Evolutionary conservation across 1,140 invertebrate genomes (phyloP).

Genomic region (Drosophila lowei): DNA sequence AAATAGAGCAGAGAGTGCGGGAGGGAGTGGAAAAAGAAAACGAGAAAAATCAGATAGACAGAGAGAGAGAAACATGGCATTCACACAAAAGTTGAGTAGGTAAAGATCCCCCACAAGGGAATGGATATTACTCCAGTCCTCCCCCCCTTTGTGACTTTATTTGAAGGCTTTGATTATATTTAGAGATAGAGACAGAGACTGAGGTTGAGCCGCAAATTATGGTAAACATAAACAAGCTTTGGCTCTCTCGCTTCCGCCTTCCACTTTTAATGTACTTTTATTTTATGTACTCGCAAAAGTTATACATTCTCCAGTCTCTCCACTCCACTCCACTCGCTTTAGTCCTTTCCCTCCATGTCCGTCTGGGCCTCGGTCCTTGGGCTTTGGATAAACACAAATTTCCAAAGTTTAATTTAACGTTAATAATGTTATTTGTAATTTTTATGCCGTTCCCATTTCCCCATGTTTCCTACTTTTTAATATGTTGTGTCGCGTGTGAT

Average conservation of each 20-base stretch:
- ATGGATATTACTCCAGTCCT: slow-evolving; percentile 1
- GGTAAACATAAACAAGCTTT: slow-evolving; percentile 53
- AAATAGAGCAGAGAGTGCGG: not conserved
- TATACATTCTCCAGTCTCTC: slow-evolving; percentile 8
- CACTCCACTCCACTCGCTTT: slow-evolving; percentile 5
- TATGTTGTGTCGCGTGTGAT: slow-evolving; percentile 43
- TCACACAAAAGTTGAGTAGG: slow-evolving; percentile 23
- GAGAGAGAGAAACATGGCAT: slow-evolving; percentile 4
- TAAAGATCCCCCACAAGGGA: slow-evolving; percentile 13
- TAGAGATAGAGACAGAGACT: not conserved
- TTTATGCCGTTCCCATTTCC: slow-evolving; percentile 23
- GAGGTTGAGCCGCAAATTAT: slow-evolving; percentile 57
- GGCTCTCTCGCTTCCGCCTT: slow-evolving; percentile 39
- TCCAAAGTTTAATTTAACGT: slow-evolving; percentile 77
- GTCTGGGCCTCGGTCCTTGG: slow-evolving; percentile 30
- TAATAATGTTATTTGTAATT: slow-evolving; percentile 71
- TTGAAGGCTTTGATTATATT: slow-evolving; percentile 49
- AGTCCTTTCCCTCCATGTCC: slow-evolving; percentile 10
- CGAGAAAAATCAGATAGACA: slow-evolving; percentile 17
- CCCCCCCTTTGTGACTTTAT: slow-evolving; percentile 33
- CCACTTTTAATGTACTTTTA: slow-evolving; percentile 44
- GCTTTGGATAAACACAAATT: slow-evolving; percentile 50
- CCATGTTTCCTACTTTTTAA: slow-evolving; percentile 30
- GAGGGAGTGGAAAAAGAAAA: slow-evolving; percentile 33
- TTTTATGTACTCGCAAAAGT: slow-evolving; percentile 32